Conservation (phyloP, 1,140 invertebrate genomes). For the Whitmania pigra region DNA sequence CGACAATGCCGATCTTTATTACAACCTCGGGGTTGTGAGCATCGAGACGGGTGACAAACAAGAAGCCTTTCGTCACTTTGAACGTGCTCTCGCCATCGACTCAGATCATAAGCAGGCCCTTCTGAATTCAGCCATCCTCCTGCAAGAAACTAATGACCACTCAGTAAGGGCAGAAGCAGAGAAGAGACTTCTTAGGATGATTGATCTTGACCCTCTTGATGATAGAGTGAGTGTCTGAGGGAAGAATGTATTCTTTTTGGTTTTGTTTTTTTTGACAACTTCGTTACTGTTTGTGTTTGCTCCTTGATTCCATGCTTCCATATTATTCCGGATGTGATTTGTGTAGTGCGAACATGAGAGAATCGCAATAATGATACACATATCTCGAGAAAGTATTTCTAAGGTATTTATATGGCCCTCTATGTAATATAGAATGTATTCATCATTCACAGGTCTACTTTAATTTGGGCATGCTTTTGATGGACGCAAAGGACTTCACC, state of each 20-base stretch:
- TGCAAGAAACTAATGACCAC: slow-evolving; percentile 51
- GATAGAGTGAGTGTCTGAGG: neutral
- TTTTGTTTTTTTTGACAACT: neutral
- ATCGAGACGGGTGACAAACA: slow-evolving; percentile 79
- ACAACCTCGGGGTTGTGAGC: slow-evolving; percentile 85
- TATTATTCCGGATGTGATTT: too few relatives aligned
- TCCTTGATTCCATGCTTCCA: neutral
- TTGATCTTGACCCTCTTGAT: neutral
- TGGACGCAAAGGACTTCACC: slow-evolving; percentile 78
- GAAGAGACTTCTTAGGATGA: slow-evolving; percentile 29
- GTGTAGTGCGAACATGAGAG: too few relatives aligned
- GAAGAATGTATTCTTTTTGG: neutral
- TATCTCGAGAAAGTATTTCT: too few relatives aligned
- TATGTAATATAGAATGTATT: too few relatives aligned
- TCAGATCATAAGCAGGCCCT: slow-evolving; percentile 80
- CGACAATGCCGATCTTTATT: slow-evolving; percentile 90
- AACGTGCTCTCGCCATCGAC: slow-evolving; percentile 80
- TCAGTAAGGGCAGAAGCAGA: slow-evolving; percentile 33
- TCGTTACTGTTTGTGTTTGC: neutral
- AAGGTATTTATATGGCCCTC: too few relatives aligned
- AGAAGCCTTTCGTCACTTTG: slow-evolving; percentile 76
- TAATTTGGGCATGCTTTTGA: slow-evolving; percentile 86
- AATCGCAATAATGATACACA: too few relatives aligned
- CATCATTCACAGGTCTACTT: slow-evolving; percentile 71
- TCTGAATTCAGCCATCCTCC: slow-evolving; percentile 82